Conservation (phyloP, 2,113 vertebrate species). For the Setophaga petechia region DNA sequence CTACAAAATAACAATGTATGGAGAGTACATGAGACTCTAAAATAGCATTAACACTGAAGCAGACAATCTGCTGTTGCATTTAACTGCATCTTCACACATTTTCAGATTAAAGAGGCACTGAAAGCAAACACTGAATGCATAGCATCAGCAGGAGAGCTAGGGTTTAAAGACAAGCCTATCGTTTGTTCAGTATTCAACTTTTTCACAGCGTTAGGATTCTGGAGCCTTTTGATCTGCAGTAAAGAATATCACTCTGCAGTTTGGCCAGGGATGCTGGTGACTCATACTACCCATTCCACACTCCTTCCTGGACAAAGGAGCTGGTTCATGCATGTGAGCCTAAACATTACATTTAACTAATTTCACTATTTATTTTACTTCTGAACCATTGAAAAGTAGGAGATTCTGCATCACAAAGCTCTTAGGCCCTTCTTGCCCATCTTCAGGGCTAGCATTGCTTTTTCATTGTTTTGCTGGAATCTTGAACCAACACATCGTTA, state of each 20-base stretch:
- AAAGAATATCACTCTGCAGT: background rate
- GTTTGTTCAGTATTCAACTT: background rate
- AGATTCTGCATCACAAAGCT: background rate
- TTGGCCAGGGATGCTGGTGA: background rate
- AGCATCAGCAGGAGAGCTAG: background rate
- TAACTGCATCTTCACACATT: background rate
- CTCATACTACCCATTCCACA: background rate
- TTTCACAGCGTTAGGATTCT: background rate
- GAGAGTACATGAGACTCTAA: background rate
- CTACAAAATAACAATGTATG: background rate
- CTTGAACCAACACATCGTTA: background rate
- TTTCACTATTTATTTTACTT: background rate
- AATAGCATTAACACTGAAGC: background rate
- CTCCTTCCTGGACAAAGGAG: background rate
- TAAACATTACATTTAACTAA: background rate
- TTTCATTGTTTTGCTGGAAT: background rate
- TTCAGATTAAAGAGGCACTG: background rate
- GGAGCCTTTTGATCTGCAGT: background rate
- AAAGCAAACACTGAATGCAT: background rate
- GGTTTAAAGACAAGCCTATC: background rate
- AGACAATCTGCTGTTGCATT: conserved; percentile 1
- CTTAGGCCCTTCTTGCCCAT: background rate
- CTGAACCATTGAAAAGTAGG: background rate
- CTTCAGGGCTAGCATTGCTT: background rate
- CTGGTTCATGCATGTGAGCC: background rate